Conservation (phyloP, 2,888 invertebrate species). For the Luperina testacea region DNA sequence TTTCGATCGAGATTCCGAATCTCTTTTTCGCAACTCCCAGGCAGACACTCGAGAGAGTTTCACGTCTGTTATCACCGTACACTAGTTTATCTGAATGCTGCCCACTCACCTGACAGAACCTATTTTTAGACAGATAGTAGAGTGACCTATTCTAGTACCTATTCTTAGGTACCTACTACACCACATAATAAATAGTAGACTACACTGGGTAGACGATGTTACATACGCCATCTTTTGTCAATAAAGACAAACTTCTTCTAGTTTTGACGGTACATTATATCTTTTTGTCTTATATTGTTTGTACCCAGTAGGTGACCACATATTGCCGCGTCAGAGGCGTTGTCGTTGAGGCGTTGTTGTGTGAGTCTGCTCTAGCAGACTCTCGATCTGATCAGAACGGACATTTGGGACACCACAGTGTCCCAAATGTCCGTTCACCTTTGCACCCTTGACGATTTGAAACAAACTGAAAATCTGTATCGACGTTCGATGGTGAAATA, state of each 20-base stretch:
- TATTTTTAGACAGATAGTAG: conserved; percentile 49
- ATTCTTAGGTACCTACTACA: conserved; percentile 30
- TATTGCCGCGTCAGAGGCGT: too few relatives aligned
- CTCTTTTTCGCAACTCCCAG: not conserved
- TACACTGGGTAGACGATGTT: not conserved
- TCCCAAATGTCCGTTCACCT: too few relatives aligned
- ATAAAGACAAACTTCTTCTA: not conserved
- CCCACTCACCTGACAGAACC: conserved; percentile 37
- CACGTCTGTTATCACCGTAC: conserved; percentile 4
- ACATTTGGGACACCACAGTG: too few relatives aligned
- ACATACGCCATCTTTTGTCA: conserved; percentile 7
- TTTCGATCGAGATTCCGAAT: not conserved
- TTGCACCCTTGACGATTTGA: too few relatives aligned
- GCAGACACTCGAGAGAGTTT: conserved; percentile 1
- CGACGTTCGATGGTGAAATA: not conserved
- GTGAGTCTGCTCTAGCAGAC: too few relatives aligned
- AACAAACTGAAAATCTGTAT: not conserved
- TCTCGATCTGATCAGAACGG: too few relatives aligned
- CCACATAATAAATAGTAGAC: not conserved
- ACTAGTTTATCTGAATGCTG: conserved; percentile 35
- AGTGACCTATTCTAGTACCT: conserved; percentile 46
- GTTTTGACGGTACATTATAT: too few relatives aligned
- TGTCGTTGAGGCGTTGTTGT: too few relatives aligned
- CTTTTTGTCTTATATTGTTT: too few relatives aligned
- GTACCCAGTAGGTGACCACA: too few relatives aligned